These are phyloP conservation scores for Dermatemys mawii DNA, from an alignment of 2,113 vertebrate species.

Conservation along the genomic window DNA sequence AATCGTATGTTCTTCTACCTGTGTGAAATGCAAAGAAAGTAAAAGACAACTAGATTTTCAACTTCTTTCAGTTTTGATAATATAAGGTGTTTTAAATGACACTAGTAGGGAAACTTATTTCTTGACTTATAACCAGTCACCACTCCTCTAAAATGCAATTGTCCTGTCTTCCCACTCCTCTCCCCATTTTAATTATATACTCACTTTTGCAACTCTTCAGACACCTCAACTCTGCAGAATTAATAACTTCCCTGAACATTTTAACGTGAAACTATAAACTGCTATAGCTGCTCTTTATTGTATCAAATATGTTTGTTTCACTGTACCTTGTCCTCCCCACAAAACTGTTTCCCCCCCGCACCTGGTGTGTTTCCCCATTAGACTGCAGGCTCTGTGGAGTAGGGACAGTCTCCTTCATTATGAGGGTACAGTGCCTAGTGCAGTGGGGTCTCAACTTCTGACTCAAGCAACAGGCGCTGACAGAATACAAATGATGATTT, in stretches of 20 bases:
- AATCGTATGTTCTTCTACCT: neutral
- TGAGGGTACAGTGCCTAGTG: neutral
- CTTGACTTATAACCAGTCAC: neutral
- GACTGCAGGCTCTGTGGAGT: neutral
- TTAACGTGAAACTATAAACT: neutral
- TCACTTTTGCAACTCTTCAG: neutral
- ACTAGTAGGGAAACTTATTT: neutral
- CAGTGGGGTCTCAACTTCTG: neutral
- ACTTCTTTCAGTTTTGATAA: neutral
- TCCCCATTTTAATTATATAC: neutral
- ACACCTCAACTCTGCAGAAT: neutral
- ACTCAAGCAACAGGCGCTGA: neutral
- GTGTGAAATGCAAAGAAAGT: neutral
- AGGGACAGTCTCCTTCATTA: neutral
- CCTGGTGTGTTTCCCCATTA: neutral
- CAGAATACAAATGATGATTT: neutral
- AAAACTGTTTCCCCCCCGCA: too few species aligned
- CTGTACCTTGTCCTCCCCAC: rapidly evolving
- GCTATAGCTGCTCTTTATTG: neutral
- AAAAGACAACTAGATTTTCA: neutral
- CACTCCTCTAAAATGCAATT: neutral
- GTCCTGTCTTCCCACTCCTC: neutral
- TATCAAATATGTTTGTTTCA: rapidly evolving
- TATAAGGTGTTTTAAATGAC: neutral
- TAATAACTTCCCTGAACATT: neutral